Percentiles rank a stretch among this genome's conserved stretches.
phyloP scores from a whole-genome alignment of 2,113 vertebrate genomes.

The Callorhinus ursinus region DNA sequence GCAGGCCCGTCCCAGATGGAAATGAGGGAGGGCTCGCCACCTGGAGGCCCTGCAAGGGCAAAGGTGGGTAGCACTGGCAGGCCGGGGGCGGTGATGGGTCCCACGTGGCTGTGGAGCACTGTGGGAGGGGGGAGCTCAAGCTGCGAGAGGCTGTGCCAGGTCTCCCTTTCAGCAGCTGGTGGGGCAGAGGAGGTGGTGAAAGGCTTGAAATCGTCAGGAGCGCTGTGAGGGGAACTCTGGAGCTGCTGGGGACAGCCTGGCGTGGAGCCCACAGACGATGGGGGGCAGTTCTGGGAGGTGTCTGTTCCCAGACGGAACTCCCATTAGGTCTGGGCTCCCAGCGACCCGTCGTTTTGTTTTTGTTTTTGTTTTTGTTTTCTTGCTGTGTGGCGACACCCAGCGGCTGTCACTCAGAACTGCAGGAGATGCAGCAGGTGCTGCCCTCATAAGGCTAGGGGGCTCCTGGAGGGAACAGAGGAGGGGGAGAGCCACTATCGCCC shows the following conservation, averaged over 20 bases:
- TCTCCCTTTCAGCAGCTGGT: neutral
- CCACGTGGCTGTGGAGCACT: neutral
- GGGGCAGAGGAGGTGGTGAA: neutral
- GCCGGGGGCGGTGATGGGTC: neutral
- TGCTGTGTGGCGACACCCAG: constrained; percentile 42
- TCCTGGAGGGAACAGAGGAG: neutral
- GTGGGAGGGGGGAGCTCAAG: neutral
- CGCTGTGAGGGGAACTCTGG: neutral
- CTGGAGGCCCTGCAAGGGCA: neutral
- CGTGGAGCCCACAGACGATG: neutral
- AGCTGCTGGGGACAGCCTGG: neutral
- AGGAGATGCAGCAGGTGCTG: neutral
- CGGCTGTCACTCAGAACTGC: neutral
- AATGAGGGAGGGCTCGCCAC: too few relatives aligned
- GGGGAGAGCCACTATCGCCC: rapidly evolving
- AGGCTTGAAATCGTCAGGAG: neutral
- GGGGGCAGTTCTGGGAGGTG: neutral
- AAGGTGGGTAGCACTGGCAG: neutral
- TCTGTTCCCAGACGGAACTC: rapidly evolving
- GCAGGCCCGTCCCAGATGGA: neutral
- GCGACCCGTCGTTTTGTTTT: neutral
- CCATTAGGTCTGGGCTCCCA: rapidly evolving
- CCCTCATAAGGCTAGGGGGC: rapidly evolving
- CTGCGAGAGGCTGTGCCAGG: too few relatives aligned
- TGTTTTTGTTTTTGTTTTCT: neutral